A percentile compares a stretch with the other conserved stretches of the same genome.
Evolutionary conservation across 2,797 vertebrate genomes (phyloP).

Genomic region (Acanthis flammea): DNA sequence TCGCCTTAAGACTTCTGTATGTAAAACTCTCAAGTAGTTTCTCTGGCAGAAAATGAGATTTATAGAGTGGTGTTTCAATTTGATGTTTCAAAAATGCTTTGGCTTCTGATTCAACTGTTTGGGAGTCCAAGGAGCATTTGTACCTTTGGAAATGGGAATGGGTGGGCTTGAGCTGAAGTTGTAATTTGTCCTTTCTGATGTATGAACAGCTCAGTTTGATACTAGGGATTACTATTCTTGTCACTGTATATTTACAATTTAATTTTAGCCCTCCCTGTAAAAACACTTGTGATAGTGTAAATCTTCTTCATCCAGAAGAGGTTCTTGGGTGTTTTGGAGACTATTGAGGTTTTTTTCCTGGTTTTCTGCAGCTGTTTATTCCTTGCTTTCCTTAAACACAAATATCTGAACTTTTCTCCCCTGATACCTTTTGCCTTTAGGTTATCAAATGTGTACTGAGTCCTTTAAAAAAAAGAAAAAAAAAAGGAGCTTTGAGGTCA

Average conservation of each 20-base stretch:
- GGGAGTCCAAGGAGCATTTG: not conserved
- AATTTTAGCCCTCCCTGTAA: not conserved
- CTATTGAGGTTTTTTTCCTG: not conserved
- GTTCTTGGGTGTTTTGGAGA: accelerated
- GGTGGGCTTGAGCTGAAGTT: not conserved
- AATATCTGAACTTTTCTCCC: not conserved
- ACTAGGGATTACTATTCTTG: not conserved
- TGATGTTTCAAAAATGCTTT: not conserved
- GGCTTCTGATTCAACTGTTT: not conserved
- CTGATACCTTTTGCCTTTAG: not conserved
- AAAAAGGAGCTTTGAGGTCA: not conserved
- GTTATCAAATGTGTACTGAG: not conserved
- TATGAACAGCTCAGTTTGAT: not conserved
- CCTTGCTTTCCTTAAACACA: not conserved
- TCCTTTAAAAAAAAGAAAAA: not conserved
- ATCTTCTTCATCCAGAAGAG: not conserved
- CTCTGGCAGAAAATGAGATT: not conserved
- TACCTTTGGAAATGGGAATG: not conserved
- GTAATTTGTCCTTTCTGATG: not conserved
- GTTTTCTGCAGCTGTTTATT: not conserved
- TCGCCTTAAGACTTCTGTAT: not conserved
- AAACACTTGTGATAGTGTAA: not conserved
- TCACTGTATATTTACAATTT: not conserved
- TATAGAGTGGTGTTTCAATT: not conserved
- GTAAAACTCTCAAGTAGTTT: not conserved